phyloP scores from a whole-genome alignment of 1,140 invertebrate genomes.

The Drosophila orena region DNA sequence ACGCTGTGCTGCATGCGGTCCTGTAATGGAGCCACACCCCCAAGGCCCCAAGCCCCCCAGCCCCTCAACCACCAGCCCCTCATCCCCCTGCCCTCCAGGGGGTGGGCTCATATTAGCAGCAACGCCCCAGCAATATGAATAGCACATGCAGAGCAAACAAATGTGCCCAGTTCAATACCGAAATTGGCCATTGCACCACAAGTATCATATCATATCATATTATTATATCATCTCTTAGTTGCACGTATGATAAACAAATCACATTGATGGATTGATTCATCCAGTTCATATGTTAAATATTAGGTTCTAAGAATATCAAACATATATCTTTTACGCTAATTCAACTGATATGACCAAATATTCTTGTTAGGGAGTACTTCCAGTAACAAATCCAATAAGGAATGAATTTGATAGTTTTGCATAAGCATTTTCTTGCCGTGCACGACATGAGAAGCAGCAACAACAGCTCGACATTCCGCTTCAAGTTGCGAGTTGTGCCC shows the following conservation, averaged over 20 bases:
- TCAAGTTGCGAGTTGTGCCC: constrained; percentile 62
- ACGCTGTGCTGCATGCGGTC: constrained; percentile 64
- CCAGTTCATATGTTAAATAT: too few relatives aligned
- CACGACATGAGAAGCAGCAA: constrained; percentile 22
- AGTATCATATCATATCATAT: too few relatives aligned
- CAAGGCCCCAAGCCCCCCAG: neutral
- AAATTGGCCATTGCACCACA: neutral
- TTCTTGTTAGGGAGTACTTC: too few relatives aligned
- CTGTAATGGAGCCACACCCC: constrained; percentile 39
- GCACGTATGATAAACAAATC: too few relatives aligned
- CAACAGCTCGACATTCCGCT: constrained; percentile 56
- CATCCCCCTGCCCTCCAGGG: neutral
- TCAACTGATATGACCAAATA: too few relatives aligned
- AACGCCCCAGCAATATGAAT: constrained; percentile 37
- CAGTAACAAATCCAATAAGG: too few relatives aligned
- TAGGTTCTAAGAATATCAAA: too few relatives aligned
- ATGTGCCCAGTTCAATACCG: neutral
- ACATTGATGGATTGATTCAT: too few relatives aligned
- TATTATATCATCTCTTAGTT: too few relatives aligned
- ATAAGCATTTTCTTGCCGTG: constrained; percentile 1
- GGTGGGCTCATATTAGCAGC: constrained; percentile 63
- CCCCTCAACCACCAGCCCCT: too few relatives aligned
- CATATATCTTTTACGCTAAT: too few relatives aligned
- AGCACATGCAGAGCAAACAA: constrained; percentile 12
- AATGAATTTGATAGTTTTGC: too few relatives aligned